Percentiles rank a stretch among this genome's conserved stretches.
These are phyloP conservation scores for Channallabes apus DNA, from an alignment of 2,797 vertebrate genomes.

Conservation along the genomic window DNA sequence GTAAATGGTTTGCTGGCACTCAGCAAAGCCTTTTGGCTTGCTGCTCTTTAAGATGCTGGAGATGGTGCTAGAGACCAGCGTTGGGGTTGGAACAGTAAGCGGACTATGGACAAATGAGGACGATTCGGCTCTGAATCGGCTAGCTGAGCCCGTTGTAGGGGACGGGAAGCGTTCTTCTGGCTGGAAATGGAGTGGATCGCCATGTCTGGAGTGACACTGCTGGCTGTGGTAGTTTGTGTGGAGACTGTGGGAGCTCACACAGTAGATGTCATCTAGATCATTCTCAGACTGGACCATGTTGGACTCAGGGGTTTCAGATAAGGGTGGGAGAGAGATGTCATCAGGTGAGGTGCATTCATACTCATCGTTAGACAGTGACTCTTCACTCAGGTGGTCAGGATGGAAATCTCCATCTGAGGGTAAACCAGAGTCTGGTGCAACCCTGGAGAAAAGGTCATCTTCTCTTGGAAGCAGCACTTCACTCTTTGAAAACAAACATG, in stretches of 20 bases:
- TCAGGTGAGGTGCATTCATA: conserved; percentile 88
- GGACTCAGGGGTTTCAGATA: conserved; percentile 88
- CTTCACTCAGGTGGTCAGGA: conserved; percentile 73
- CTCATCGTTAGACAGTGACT: conserved; percentile 80
- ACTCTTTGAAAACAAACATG: conserved; percentile 48
- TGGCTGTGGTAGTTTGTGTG: conserved; percentile 67
- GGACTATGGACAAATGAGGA: conserved; percentile 70
- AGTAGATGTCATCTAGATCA: conserved; percentile 78
- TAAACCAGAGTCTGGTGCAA: conserved; percentile 57
- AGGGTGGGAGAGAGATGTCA: conserved; percentile 88
- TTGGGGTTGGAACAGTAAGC: conserved; percentile 63
- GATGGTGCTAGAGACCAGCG: conserved; percentile 63
- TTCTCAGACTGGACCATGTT: conserved; percentile 77
- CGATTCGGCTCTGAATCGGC: conserved; percentile 70
- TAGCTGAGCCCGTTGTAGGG: conserved; percentile 58
- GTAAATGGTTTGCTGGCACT: conserved; percentile 68
- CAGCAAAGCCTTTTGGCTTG: conserved; percentile 60
- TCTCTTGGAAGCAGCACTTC: conserved; percentile 59
- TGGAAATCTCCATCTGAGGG: conserved; percentile 67
- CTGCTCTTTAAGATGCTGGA: conserved; percentile 63
- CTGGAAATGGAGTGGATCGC: conserved; percentile 49
- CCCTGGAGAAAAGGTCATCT: conserved; percentile 61
- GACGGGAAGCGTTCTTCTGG: conserved; percentile 65
- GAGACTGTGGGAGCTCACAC: conserved; percentile 71
- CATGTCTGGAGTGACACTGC: conserved; percentile 68